phyloP scores from a whole-genome alignment of 2,797 vertebrate species.

The Yasuhikotakia modesta region DNA sequence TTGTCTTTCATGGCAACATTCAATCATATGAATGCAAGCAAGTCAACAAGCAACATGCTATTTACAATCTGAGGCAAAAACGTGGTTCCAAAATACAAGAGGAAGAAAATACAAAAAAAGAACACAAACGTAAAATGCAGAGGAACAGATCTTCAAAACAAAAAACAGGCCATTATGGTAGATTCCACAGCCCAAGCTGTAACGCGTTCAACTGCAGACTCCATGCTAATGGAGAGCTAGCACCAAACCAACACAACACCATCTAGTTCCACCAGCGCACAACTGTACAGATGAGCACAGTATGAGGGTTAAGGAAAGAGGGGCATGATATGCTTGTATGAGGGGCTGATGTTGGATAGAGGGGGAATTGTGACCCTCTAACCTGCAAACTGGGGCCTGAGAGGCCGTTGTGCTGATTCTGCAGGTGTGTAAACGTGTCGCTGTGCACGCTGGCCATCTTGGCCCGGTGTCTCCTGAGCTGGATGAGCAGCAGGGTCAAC shows the following conservation, averaged over 20 bases:
- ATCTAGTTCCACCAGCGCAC: constrained; percentile 60
- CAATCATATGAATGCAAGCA: constrained; percentile 56
- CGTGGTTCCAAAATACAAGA: constrained; percentile 19
- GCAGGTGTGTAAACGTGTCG: constrained; percentile 89
- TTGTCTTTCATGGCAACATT: constrained; percentile 12
- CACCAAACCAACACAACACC: constrained; percentile 56
- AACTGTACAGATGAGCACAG: constrained; percentile 58
- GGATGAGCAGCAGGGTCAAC: constrained; percentile 96
- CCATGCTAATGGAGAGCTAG: constrained; percentile 64
- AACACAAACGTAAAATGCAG: constrained; percentile 9
- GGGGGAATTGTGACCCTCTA: constrained; percentile 71
- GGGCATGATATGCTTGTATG: constrained; percentile 70
- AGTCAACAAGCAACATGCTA: constrained; percentile 72
- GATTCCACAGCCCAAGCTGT: constrained; percentile 41
- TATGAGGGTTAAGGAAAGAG: constrained; percentile 59
- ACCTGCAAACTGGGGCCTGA: constrained; percentile 91
- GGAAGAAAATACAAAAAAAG: constrained; percentile 16
- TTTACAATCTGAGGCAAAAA: constrained; percentile 32
- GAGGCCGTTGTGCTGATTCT: constrained; percentile 88
- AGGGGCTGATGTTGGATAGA: constrained; percentile 31
- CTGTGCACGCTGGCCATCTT: constrained; percentile 90
- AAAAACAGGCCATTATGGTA: constrained; percentile 39
- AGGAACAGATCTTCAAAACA: constrained; percentile 33
- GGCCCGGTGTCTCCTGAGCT: constrained; percentile 96
- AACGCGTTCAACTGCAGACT: constrained; percentile 42